Conservation (phyloP, 2,113 vertebrate genomes). For the Clarias batrachus region DNA sequence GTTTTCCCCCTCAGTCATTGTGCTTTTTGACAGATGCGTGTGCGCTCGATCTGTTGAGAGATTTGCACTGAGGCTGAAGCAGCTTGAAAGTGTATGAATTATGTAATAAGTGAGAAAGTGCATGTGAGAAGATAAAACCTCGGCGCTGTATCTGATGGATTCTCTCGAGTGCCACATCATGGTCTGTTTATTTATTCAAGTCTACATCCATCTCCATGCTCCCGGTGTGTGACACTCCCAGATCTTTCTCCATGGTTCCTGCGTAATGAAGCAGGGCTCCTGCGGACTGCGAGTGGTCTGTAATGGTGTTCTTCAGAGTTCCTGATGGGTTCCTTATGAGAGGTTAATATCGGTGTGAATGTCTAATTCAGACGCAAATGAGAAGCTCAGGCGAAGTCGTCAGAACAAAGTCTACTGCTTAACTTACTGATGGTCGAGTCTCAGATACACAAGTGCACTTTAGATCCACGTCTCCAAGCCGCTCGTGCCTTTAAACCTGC, state of each 20-base stretch:
- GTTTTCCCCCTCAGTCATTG: neutral
- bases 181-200: neutral
- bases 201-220: conserved; percentile 4
- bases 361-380: neutral
- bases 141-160: conserved; percentile 9
- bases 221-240: neutral
- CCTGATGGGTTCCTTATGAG: neutral
- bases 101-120: neutral
- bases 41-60: neutral
- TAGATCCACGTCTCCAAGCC: neutral
- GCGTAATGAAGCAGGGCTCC: neutral
- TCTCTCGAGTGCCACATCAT: neutral
- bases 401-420: neutral
- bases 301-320: neutral
- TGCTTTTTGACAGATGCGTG: neutral
- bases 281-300: neutral
- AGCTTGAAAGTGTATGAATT: conserved; percentile 12
- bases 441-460: conserved; percentile 4
- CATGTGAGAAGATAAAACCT: neutral
- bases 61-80: neutral
- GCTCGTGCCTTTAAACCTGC: neutral
- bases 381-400: neutral
- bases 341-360: neutral
- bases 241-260: neutral
- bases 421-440: conserved; percentile 7